Evolutionary conservation across 2,888 invertebrate genomes (phyloP).

Genomic region (Hyles lineata): DNA sequence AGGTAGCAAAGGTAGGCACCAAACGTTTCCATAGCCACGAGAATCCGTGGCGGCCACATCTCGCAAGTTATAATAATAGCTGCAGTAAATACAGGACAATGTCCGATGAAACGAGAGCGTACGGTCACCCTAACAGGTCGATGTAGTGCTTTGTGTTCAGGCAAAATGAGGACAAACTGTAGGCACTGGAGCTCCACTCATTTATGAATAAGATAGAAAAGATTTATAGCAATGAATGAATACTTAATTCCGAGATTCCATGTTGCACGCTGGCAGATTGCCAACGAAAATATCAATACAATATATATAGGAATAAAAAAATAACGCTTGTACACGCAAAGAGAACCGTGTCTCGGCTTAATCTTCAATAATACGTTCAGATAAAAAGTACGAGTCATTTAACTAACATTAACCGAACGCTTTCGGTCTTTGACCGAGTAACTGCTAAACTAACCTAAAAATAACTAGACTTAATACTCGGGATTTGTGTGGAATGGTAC

Average conservation of each 20-base stretch:
- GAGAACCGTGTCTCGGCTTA: conserved; percentile 13
- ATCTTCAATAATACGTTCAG: conserved; percentile 16
- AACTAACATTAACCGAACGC: conserved; percentile 19
- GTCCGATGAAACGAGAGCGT: conserved; percentile 34
- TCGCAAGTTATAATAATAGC: conserved; percentile 30
- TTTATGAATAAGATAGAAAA: conserved; percentile 72
- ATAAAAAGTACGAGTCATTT: conserved; percentile 28
- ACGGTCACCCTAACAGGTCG: conserved; percentile 30
- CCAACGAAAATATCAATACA: conserved; percentile 73
- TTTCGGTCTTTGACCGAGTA: conserved; percentile 20
- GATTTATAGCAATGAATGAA: conserved; percentile 75
- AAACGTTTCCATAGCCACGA: neutral
- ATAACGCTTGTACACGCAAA: conserved; percentile 21
- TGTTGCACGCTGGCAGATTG: conserved; percentile 66
- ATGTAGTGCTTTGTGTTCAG: conserved; percentile 40
- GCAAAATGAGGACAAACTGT: conserved; percentile 53
- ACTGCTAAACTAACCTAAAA: conserved; percentile 20
- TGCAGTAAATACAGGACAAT: conserved; percentile 33
- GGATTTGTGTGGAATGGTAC: neutral
- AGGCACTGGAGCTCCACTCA: conserved; percentile 42
- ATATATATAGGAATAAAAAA: conserved; percentile 52
- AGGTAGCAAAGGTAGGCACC: neutral
- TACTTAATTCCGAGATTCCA: conserved; percentile 70
- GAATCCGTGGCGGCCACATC: conserved; percentile 19
- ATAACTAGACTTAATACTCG: neutral